Evolutionary conservation across 2,888 invertebrate species (phyloP), one percentile per base, ranked within the genome.

Genomic region (Gonocerus acuteangulatus): DNA sequence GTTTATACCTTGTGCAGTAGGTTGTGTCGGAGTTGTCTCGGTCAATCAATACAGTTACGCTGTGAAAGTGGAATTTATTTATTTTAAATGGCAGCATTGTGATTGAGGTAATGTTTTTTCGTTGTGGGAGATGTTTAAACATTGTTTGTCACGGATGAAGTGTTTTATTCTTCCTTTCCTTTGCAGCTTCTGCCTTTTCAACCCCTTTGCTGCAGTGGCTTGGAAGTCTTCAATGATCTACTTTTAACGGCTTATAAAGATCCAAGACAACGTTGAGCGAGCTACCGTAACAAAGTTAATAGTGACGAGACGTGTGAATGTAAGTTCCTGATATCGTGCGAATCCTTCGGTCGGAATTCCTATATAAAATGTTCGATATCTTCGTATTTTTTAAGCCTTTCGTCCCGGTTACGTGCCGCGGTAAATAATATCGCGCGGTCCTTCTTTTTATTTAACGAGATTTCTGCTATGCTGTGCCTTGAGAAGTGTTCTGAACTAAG

Each of bases 221-320:
- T 27, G 9, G 27, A 6, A 9, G 27, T 6, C 27, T 27, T 9
- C 27, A 27, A 27, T 27, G 4, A 27, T 27, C 27, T 27, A n/a
- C n/a, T n/a, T 27, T 9, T 27, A 27, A 27, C 27, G 27, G 27
- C 4, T 27, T 6, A 27, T 27, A 27, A 27, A 27, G 21, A 54
- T 21, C 16, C 22, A 42, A 54, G 54, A 54, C 7, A 54, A 15
- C 54, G 34, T n/a, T 19, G 15, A 39, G 34, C 32, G 54, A 54
- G 54, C 54, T 19, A 54, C 54, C 54, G 54, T 54, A 54, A 57
- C 57, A 32, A 57, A 57, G 27, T 47, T 23, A 32, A 47, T 57
- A 57, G 57, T 57, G 57, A 57, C 57, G 57, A 57, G 57, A 45
- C 57, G 57, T 57, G 54, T 21, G 44, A 57, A 57, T 47, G 57